Conservation (phyloP, 2,888 invertebrate species). For the Apamea epomidion region DNA sequence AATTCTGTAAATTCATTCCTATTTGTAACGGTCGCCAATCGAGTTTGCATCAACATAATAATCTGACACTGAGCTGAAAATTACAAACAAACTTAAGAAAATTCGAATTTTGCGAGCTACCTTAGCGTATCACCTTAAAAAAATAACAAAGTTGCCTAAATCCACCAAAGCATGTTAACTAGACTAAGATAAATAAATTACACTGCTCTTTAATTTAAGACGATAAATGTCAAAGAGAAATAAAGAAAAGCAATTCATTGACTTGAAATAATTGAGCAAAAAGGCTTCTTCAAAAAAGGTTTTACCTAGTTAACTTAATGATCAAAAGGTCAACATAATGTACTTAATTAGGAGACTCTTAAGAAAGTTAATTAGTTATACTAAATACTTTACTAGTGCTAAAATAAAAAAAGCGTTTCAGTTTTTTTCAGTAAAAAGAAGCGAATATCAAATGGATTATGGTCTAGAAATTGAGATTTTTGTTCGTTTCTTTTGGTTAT, state of each 20-base stretch:
- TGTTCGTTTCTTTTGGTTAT: too few relatives aligned
- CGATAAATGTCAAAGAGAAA: background rate
- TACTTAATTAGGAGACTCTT: conserved; percentile 25
- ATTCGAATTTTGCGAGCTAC: too few relatives aligned
- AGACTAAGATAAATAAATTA: background rate
- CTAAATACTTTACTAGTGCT: conserved; percentile 5
- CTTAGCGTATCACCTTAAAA: too few relatives aligned
- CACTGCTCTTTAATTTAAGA: background rate
- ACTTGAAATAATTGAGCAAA: conserved; percentile 19
- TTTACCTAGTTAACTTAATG: background rate
- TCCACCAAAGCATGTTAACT: background rate
- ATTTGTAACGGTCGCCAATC: background rate
- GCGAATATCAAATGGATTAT: too few relatives aligned
- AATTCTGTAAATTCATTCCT: background rate
- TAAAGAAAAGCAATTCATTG: conserved; percentile 24
- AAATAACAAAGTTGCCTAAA: too few relatives aligned
- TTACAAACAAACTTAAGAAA: too few relatives aligned
- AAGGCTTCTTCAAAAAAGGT: background rate
- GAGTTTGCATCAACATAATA: background rate
- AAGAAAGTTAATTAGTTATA: conserved; percentile 30
- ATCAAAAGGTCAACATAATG: conserved; percentile 22
- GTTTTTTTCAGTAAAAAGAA: too few relatives aligned
- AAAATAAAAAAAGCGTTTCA: background rate
- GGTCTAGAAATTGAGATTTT: too few relatives aligned
- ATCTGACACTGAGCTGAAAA: background rate